Base-by-base conservation (phyloP, 2,797 vertebrate species). In the Lagorchestes hirsutus region DNA sequence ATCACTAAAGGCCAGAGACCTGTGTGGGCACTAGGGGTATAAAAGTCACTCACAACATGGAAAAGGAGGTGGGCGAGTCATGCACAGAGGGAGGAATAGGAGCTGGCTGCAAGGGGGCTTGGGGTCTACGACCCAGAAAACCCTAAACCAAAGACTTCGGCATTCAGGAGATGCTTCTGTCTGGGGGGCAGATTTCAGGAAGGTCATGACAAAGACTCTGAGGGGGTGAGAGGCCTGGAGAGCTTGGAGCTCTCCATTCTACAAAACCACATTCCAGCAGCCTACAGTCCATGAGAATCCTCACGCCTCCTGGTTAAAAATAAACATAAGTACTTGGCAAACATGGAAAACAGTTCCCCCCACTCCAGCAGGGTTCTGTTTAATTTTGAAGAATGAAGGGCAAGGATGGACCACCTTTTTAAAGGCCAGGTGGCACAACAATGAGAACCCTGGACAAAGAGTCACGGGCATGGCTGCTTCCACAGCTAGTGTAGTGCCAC, bases 351-450 rank as follows among this genome's bases (percentile, higher is more conserved):
- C 31, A 14, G 16, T 31, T 5, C 59, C 14, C 67, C 67, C n/a
- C n/a, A 18, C 67, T 8, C 62, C 62, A n/a, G 5, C 18, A 82
- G n/a, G 16, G 10, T 8, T 67, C 67, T 40, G 28, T 40, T 74
- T 40, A 0, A 3, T 74, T 74, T 40, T 74, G n/a, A 40, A 40
- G 67, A 93, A 91, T 90, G 90, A 95, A 95, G 13, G 29, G 22
- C 54, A 92, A 94, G 24, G 29, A 91, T 57, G 55, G 4, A 55
- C 18, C 90, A 59, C 67, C 46, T 90, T 93, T 94, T 96, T 93
- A 93, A 97, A 55, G 29, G 50, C 56, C n/a, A 90, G 27, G 55
- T 24, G 56, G 93, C 50, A 40, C 5, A 28, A 50, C 13, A 54
- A 5, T 31, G 56, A 62, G 90, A 96, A 93, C 62, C 5, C 62